phyloP scores from a whole-genome alignment of 2,113 vertebrate species.

The Urocynchramus pylzowi region DNA sequence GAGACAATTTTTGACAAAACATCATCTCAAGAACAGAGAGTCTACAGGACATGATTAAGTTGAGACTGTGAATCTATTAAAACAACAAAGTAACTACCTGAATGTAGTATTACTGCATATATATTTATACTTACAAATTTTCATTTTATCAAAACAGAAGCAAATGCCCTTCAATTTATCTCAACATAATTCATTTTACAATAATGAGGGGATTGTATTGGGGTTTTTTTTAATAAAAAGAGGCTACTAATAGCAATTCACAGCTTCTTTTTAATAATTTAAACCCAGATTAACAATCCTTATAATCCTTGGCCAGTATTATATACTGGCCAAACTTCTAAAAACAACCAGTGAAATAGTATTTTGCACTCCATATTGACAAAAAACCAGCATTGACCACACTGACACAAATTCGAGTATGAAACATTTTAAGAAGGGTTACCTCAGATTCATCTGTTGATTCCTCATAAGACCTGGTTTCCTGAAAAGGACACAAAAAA shows the following conservation, averaged over 20 bases:
- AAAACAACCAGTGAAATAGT: background rate
- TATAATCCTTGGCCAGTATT: no score
- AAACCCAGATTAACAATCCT: background rate
- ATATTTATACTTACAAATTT: background rate
- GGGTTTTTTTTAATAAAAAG: fast-evolving
- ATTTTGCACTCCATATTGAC: background rate
- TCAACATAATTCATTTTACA: background rate
- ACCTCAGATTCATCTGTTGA: constrained; percentile 97
- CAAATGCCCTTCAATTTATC: background rate
- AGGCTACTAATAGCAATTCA: background rate
- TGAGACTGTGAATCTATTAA: background rate
- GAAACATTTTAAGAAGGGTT: constrained; percentile 49
- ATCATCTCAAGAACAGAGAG: background rate
- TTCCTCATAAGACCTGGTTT: constrained; percentile 80
- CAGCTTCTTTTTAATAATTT: background rate
- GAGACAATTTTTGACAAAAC: background rate
- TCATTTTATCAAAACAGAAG: background rate
- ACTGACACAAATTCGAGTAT: background rate
- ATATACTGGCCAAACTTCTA: background rate
- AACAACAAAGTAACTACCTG: background rate
- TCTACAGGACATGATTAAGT: background rate
- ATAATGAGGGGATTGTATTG: fast-evolving
- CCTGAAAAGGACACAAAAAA: constrained; percentile 75
- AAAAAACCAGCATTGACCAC: background rate
- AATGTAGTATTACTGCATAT: background rate